Evolutionary conservation across 2,888 invertebrate genomes (phyloP), one percentile per base, ranked within the genome.

Genomic region (Eupithecia tripunctaria): DNA sequence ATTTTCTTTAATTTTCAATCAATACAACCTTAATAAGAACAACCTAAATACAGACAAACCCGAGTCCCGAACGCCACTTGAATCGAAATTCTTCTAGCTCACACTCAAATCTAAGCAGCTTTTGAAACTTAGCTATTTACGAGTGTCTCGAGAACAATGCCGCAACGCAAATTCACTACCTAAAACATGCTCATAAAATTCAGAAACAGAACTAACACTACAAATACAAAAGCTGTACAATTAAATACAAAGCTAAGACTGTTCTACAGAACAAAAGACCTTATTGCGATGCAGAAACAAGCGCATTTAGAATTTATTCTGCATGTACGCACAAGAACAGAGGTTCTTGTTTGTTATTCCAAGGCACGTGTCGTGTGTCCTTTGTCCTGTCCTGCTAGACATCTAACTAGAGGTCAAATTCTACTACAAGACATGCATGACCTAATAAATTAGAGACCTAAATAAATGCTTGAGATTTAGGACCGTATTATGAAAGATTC

Each of bases 261-360:
- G 69, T 73, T 71, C 56, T 25, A 71, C 21, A 73, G 67, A 71
- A 76, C 73, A 76, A 73, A 70, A 59, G 59, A 71, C 71, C 70
- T 76, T 76, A 73, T 71, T 76, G 67, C 73, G 27, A 32, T 32
- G n/a, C 62, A 36, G 67, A 71, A 71, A 73, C 72, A 71, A 71
- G 68, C 69, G 38, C 67, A 72, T 74, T 71, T 74, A 47, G 67
- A 67, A 70, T 75, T 70, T 69, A 70, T 67, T 32, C 56, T 60
- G 62, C 69, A 69, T 67, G 74, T 67, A 51, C n/a, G 62, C 65
- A 60, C 62, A 71, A 71, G 63, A 69, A 74, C 66, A 74, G n/a
- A 27, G 10, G 18, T 69, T 68, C 36, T 67, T 74, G 71, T 71
- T 67, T 69, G 67, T 14, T 64, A 64, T 29, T 29, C 32, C 43